Percentiles rank a stretch among this genome's conserved stretches.
phyloP scores from a whole-genome alignment of 2,797 vertebrate genomes.

The Syngnathus acus region DNA sequence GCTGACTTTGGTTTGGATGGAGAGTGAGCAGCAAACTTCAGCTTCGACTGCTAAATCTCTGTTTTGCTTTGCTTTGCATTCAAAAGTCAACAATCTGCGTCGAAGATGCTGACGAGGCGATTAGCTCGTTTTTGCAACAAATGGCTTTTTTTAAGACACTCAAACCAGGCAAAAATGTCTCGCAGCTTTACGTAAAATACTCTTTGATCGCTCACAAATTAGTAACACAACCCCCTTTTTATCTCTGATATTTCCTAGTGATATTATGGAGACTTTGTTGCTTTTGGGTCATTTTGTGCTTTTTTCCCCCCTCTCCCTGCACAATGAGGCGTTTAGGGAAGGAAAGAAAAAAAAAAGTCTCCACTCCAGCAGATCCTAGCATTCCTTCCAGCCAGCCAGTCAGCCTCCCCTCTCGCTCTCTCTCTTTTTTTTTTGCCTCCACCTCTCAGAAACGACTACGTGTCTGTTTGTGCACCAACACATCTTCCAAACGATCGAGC shows the following conservation, averaged over 20 bases:
- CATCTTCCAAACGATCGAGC: neutral
- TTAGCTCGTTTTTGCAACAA: neutral
- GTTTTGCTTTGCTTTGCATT: neutral
- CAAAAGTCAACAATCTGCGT: neutral
- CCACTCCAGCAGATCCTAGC: conserved; percentile 80
- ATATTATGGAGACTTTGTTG: neutral
- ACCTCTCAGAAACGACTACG: conserved; percentile 59
- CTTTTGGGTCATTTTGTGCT: neutral
- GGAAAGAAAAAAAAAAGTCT: conserved; percentile 30
- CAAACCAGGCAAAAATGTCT: neutral
- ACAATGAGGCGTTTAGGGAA: conserved; percentile 6
- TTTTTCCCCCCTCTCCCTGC: conserved; percentile 9
- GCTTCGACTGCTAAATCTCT: neutral
- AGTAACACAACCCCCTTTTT: conserved; percentile 3
- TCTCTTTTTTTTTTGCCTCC: conserved; percentile 22
- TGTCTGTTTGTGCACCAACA: conserved; percentile 62
- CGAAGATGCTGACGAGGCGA: conserved; percentile 1
- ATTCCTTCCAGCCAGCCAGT: conserved; percentile 78
- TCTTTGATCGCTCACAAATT: neutral
- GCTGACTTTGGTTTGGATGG: conserved; percentile 53
- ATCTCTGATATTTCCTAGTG: neutral
- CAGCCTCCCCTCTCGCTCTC: conserved; percentile 45
- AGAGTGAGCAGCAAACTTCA: conserved; percentile 49
- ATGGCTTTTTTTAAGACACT: neutral
- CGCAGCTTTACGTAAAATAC: neutral